Evolutionary conservation across 2,888 invertebrate species (phyloP), one percentile per base, ranked within the genome.

Genomic region (Lottia scabra): DNA sequence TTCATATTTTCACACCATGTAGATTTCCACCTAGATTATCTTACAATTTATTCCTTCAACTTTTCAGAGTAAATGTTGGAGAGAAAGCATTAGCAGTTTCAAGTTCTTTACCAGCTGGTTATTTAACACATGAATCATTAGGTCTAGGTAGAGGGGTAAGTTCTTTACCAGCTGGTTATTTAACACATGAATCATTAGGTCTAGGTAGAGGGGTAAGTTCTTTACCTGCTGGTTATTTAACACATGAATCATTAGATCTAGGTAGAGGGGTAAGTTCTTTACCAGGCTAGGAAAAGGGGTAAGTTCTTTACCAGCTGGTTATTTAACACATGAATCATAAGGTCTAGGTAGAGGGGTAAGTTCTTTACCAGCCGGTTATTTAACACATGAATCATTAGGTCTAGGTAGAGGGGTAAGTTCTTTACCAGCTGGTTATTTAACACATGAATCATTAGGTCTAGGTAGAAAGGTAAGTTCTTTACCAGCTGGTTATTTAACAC

Each of bases 381-480:
- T 38, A 38, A 38, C 38, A 38, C 38, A 38, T 38, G 38, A 38
- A 38, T 38, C 38, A 38, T 38, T 38, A 10, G 95, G 82, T 92
- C 92, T 77, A 91, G 98, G 79, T 94, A 96, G 97, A 0, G 96
- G 99, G 63, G 96, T 98, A 0, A 93, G 95, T 15, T 93, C 95
- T 87, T 92, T 98, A 75, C 97, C 98, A 0, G 92, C 94, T 6
- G 96, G 96, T 63, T 99, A 99, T 90, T 92, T 98, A 65, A 93
- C 95, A 15, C 94, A 96, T 84, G 95, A 96, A 87, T 95, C 96
- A 0, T 92, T 97, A 70, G 97, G 97, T 45, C 92, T 96, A 73
- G 96, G 96, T 71, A 96, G 94, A 93, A 96, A 99, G 63, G 96
- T 98, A 0, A 93, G 95, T 15, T 93, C 95, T 87, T 92, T 98